A percentile compares a stretch with the other conserved stretches of the same genome.
These are phyloP conservation scores for Helicoverpa assulta DNA, from an alignment of 2,888 invertebrate species.

Conservation along the genomic window DNA sequence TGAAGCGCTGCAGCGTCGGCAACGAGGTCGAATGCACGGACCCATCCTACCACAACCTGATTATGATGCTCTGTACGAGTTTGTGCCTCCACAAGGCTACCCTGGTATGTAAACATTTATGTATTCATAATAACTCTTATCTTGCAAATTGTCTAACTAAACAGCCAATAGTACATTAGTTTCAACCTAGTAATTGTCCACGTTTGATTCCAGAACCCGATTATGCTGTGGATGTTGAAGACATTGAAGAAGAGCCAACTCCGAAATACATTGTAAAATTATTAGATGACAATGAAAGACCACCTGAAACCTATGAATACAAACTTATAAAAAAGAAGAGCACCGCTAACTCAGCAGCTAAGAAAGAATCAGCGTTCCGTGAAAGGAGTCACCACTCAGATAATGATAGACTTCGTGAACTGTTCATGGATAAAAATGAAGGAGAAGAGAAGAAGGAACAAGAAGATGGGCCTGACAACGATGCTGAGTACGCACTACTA, in stretches of 20 bases:
- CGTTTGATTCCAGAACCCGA: constrained; percentile 77
- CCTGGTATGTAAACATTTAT: constrained; percentile 70
- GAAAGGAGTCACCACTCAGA: constrained; percentile 83
- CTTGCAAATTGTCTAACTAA: too few relatives aligned
- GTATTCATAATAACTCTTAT: too few relatives aligned
- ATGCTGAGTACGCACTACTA: constrained; percentile 88
- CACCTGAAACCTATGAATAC: constrained; percentile 90
- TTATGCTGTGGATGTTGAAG: constrained; percentile 80
- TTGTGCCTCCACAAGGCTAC: constrained; percentile 82
- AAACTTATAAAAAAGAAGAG: constrained; percentile 88
- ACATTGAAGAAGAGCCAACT: constrained; percentile 77
- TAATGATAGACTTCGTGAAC: constrained; percentile 82
- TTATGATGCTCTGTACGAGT: constrained; percentile 83
- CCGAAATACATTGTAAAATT: constrained; percentile 83
- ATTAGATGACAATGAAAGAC: constrained; percentile 81
- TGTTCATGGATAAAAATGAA: constrained; percentile 82
- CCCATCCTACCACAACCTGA: constrained; percentile 75
- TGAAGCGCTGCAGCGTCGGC: constrained; percentile 88
- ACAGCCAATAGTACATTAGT: not conserved
- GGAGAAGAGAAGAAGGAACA: constrained; percentile 75
- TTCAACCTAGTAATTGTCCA: not conserved
- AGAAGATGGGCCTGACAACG: constrained; percentile 79
- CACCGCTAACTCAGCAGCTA: constrained; percentile 65
- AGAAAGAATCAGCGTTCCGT: constrained; percentile 85
- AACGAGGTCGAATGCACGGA: constrained; percentile 80